Evolutionary conservation across 2,113 vertebrate species (phyloP).

Genomic region (Dipodomys ordii): DNA sequence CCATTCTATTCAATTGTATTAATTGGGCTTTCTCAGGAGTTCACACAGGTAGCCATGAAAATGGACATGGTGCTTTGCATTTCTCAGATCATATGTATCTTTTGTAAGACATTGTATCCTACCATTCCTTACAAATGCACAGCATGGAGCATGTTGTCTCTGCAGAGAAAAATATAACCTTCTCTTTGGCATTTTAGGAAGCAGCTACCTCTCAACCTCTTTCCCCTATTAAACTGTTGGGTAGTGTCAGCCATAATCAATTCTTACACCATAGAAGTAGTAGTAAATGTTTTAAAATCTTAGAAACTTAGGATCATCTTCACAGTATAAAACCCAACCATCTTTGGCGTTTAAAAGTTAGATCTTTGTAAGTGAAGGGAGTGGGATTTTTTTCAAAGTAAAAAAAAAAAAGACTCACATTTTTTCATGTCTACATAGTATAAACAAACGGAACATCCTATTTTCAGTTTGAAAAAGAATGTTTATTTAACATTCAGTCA

Average conservation of each 20-base stretch:
- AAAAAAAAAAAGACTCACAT: conserved; percentile 23
- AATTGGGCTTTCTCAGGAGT: background rate
- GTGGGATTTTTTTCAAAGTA: conserved; percentile 15
- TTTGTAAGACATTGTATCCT: background rate
- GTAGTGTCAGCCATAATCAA: background rate
- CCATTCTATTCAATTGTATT: background rate
- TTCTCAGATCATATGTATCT: background rate
- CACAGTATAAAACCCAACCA: conserved; percentile 23
- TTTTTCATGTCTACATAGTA: conserved; percentile 63
- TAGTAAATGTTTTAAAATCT: background rate
- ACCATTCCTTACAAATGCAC: background rate
- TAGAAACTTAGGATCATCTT: conserved; percentile 32
- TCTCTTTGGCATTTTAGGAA: background rate
- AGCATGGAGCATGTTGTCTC: background rate
- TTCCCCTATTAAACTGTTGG: background rate
- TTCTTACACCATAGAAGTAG: background rate
- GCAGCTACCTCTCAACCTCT: background rate
- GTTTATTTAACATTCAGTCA: conserved; percentile 72
- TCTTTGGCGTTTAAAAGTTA: conserved; percentile 15
- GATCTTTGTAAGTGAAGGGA: conserved; percentile 33
- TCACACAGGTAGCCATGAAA: background rate
- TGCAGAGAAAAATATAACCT: background rate
- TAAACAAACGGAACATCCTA: conserved; percentile 67
- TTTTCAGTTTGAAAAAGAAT: conserved; percentile 66
- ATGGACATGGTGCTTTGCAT: background rate